phyloP scores from a whole-genome alignment of 2,888 invertebrate species.

The Sceliomorpha sp. region DNA sequence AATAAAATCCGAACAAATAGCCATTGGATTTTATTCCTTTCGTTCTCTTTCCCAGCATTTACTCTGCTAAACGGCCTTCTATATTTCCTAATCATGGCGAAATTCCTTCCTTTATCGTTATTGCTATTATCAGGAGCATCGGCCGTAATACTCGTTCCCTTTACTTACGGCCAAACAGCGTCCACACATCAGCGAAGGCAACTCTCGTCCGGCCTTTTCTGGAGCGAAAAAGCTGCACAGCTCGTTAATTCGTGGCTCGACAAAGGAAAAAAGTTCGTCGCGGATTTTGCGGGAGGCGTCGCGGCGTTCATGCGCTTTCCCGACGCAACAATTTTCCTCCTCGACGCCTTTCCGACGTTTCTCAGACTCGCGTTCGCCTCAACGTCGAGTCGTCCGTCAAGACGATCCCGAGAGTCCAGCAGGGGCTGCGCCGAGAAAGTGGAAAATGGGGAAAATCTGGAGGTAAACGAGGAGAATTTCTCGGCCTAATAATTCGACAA shows the following conservation, averaged over 20 bases:
- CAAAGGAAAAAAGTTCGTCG: conserved; percentile 1
- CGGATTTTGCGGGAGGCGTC: no score
- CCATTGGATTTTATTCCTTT: conserved; percentile 3
- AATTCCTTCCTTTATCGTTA: conserved; percentile 4
- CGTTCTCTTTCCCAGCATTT: conserved; percentile 14
- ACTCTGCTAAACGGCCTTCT: conserved; percentile 10
- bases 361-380: no score
- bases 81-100: conserved; percentile 20
- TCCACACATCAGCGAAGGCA: conserved; percentile 6
- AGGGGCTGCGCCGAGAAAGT: background rate
- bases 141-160: background rate
- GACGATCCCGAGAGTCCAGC: background rate
- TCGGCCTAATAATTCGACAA: conserved; percentile 11
- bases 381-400: no score
- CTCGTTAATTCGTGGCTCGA: conserved; percentile 4
- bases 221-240: background rate
- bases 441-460: background rate
- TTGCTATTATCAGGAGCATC: conserved; percentile 8
- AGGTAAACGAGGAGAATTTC: conserved; percentile 6
- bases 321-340: no score
- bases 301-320: no score
- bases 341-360: no score
- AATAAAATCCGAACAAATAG: conserved; percentile 19
- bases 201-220: conserved; percentile 4
- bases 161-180: conserved; percentile 7